Evolutionary conservation across 2,797 vertebrate species (phyloP).

Genomic region (Pelochelys cantorii): DNA sequence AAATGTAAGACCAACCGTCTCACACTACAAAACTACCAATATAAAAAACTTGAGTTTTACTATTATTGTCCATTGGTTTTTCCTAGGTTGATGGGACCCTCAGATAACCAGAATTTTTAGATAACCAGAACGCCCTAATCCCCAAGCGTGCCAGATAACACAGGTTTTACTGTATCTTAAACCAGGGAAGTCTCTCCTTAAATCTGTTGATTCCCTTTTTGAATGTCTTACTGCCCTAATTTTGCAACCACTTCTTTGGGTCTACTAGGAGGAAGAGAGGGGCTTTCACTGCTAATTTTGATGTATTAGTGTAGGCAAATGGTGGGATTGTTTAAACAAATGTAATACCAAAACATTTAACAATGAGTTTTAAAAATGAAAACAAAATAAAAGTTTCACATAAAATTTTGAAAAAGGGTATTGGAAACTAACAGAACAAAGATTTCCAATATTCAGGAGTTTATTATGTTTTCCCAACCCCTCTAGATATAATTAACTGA

Average conservation of each 20-base stretch:
- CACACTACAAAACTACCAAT: too few species aligned
- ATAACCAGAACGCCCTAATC: too few species aligned
- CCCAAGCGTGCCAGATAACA: too few species aligned
- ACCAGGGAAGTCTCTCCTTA: background rate
- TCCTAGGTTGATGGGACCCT: too few species aligned
- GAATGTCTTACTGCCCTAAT: background rate
- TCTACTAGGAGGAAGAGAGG: background rate
- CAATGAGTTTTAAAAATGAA: background rate
- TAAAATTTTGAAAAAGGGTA: background rate
- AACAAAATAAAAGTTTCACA: background rate
- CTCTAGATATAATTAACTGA: background rate
- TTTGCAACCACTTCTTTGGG: background rate
- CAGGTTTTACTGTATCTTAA: too few species aligned
- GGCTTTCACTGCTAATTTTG: background rate
- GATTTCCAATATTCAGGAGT: background rate
- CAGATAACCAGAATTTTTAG: too few species aligned
- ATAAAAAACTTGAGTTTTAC: too few species aligned
- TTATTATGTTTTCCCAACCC: background rate
- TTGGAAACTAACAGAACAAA: background rate
- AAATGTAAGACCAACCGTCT: too few species aligned
- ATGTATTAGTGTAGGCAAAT: background rate
- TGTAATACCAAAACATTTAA: background rate
- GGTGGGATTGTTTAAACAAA: background rate
- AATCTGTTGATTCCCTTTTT: accelerated
- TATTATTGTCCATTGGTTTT: too few species aligned